Conservation (phyloP, 2,888 invertebrate species). For the Labia minor region DNA sequence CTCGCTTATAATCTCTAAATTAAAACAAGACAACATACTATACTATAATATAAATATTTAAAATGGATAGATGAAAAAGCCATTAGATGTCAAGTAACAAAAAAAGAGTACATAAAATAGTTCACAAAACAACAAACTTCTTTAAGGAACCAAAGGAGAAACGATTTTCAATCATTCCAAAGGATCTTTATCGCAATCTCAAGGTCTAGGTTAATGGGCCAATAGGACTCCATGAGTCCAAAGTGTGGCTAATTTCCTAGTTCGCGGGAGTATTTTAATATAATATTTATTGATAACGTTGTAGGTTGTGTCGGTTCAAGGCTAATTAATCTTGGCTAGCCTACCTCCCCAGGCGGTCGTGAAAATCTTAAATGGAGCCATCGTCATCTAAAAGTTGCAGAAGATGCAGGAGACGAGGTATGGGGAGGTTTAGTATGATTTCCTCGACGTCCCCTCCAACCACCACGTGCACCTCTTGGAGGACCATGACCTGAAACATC, state of each 20-base stretch:
- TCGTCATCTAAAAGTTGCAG: slow-evolving; percentile 26
- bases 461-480: slow-evolving; percentile 21
- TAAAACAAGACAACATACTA: neutral
- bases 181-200: neutral
- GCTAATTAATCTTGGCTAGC: slow-evolving; percentile 30
- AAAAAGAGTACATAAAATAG: neutral
- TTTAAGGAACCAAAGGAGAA: neutral
- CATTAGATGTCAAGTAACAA: neutral
- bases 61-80: neutral
- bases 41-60: neutral
- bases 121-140: neutral
- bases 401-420: slow-evolving; percentile 19
- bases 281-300: neutral
- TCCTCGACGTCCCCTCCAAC: slow-evolving; percentile 21
- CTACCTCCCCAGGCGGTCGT: slow-evolving; percentile 17
- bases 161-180: neutral
- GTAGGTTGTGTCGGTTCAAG: neutral
- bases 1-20: neutral
- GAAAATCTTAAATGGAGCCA: slow-evolving; percentile 22
- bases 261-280: neutral
- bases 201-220: neutral
- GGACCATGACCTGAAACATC: neutral
- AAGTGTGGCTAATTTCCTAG: neutral
- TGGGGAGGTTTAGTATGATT: slow-evolving; percentile 3
- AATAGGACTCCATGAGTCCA: neutral